Conservation (phyloP, 2,797 vertebrate genomes). For the Melanotaenia pygmaea region DNA sequence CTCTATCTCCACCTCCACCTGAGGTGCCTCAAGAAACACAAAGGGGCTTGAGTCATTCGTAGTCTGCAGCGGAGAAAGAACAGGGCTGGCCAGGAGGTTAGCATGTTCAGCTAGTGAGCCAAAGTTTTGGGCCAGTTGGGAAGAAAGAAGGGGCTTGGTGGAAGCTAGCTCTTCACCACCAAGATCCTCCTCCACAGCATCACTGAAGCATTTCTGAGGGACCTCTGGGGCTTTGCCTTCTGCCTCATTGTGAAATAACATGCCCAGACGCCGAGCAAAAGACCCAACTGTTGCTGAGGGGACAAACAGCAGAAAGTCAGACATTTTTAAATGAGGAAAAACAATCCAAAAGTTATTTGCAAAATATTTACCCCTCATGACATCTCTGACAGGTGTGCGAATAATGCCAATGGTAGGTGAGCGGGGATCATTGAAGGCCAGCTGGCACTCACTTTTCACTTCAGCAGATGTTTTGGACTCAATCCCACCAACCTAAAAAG, state of each 20-base stretch:
- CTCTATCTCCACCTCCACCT: constrained; percentile 68
- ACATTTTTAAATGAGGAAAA: neutral
- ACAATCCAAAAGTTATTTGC: neutral
- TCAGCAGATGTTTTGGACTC: constrained; percentile 37
- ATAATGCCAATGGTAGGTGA: constrained; percentile 78
- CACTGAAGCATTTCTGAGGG: constrained; percentile 25
- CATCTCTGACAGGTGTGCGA: constrained; percentile 82
- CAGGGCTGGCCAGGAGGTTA: constrained; percentile 47
- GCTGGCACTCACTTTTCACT: constrained; percentile 40
- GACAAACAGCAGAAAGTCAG: constrained; percentile 16
- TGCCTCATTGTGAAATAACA: constrained; percentile 75
- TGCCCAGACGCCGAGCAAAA: constrained; percentile 77
- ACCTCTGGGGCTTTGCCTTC: constrained; percentile 39
- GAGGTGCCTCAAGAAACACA: constrained; percentile 60
- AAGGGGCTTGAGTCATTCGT: constrained; percentile 61
- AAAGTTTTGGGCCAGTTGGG: constrained; percentile 15
- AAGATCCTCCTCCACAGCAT: constrained; percentile 31
- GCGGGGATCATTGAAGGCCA: constrained; percentile 75
- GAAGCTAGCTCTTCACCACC: constrained; percentile 56
- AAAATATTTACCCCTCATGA: constrained; percentile 74
- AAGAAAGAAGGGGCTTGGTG: constrained; percentile 69
- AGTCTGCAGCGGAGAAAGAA: neutral
- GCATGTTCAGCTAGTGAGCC: constrained; percentile 37
- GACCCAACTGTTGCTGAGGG: constrained; percentile 77
- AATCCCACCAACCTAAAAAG: constrained; percentile 54